Evolutionary conservation across 2,888 invertebrate species (phyloP).

Genomic region (Hoplodrina blanda): DNA sequence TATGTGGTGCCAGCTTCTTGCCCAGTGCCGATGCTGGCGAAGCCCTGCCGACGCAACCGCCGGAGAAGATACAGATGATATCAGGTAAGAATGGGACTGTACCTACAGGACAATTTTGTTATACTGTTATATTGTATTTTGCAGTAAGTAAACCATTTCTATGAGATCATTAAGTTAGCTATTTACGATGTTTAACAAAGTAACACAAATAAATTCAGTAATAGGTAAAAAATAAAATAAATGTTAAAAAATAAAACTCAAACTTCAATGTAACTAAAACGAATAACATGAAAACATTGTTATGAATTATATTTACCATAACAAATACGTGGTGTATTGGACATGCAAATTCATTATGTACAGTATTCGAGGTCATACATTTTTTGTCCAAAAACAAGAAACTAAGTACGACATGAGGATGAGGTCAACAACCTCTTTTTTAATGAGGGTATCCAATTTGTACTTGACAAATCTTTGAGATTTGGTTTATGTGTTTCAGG

Average conservation of each 20-base stretch:
- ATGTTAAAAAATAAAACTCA: background rate
- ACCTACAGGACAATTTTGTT: too few relatives aligned
- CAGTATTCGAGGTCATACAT: background rate
- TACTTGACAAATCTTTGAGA: background rate
- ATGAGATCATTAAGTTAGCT: background rate
- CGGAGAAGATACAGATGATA: conserved; percentile 90
- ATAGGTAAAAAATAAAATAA: background rate
- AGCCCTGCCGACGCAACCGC: conserved; percentile 87
- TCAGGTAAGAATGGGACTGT: conserved; percentile 76
- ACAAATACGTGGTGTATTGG: background rate
- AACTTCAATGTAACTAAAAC: background rate
- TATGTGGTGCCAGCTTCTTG: conserved; percentile 89
- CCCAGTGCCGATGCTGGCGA: conserved; percentile 83
- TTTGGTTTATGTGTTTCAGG: conserved; percentile 71
- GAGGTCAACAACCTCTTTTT: background rate
- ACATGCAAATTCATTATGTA: conserved; percentile 17
- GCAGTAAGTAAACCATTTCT: background rate
- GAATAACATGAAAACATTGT: background rate
- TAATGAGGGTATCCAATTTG: too few relatives aligned
- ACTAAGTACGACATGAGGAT: background rate
- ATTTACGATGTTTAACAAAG: background rate
- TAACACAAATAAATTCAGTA: background rate
- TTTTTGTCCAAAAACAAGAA: background rate
- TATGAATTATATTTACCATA: background rate
- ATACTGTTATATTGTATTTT: too few relatives aligned